Conservation (phyloP, 2,888 invertebrate species). For the Terebella lapidaria region DNA sequence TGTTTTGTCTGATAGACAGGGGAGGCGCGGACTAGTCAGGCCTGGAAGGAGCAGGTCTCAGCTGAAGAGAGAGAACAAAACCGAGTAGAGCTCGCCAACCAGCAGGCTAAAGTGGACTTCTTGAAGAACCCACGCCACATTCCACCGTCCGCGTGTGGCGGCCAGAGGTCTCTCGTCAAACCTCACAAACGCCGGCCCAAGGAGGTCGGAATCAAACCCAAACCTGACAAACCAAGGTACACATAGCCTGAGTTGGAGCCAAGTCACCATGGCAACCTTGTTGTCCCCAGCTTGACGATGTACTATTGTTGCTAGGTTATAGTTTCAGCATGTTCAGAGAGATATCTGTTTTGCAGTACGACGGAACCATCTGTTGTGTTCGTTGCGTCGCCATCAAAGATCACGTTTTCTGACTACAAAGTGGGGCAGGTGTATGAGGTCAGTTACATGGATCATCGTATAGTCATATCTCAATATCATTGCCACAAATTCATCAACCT, state of each 20-base stretch:
- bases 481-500: no score
- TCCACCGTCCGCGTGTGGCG: constrained; percentile 34
- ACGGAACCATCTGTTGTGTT: constrained; percentile 39
- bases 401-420: constrained; percentile 45
- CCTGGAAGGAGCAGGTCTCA: constrained; percentile 47
- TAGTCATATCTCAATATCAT: no score
- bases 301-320: no score
- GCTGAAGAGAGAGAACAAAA: constrained; percentile 39
- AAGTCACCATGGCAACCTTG: neutral
- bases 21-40: no score
- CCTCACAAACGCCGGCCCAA: constrained; percentile 31
- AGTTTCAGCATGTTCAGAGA: neutral
- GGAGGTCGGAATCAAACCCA: constrained; percentile 37
- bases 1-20: no score
- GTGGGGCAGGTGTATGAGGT: constrained; percentile 52
- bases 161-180: constrained; percentile 35
- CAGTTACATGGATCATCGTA: constrained; percentile 10
- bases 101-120: constrained; percentile 44
- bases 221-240: constrained; percentile 21
- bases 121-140: constrained; percentile 42
- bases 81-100: constrained; percentile 34
- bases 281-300: neutral
- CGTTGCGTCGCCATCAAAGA: constrained; percentile 41
- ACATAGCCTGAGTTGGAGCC: neutral
- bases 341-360: constrained; percentile 8